Evolutionary conservation across 2,113 vertebrate species (phyloP).

Genomic region (Lepus europaeus): DNA sequence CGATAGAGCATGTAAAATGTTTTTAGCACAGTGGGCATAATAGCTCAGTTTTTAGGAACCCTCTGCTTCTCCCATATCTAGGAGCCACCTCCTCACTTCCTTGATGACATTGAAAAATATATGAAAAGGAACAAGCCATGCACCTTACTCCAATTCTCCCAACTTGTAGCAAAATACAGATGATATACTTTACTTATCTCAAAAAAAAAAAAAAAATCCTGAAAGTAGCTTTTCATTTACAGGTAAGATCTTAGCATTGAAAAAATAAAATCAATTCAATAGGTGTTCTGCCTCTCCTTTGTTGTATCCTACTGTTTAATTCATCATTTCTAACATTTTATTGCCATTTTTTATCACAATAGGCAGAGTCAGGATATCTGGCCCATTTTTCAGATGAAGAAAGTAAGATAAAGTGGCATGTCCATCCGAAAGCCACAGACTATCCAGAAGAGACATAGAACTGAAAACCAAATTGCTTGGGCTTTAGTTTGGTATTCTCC

Average conservation of each 20-base stretch:
- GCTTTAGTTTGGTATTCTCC: slow-evolving; percentile 12
- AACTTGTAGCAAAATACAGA: slow-evolving; percentile 24
- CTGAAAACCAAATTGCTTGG: neutral
- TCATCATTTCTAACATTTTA: slow-evolving; percentile 39
- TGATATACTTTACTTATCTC: neutral
- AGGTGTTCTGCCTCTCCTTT: neutral
- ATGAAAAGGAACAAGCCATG: neutral
- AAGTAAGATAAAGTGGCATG: neutral
- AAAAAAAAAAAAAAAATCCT: slow-evolving; percentile 24
- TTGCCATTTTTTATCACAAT: neutral
- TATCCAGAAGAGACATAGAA: neutral
- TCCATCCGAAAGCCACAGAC: neutral
- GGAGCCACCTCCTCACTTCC: neutral
- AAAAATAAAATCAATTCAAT: neutral
- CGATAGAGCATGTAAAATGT: neutral
- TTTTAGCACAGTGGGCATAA: neutral
- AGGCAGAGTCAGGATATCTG: slow-evolving; percentile 9
- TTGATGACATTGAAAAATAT: slow-evolving; percentile 48
- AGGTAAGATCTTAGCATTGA: slow-evolving; percentile 16
- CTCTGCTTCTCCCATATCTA: slow-evolving; percentile 17
- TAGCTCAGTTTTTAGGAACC: neutral
- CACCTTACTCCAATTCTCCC: neutral
- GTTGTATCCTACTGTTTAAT: slow-evolving; percentile 1
- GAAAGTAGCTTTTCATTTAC: slow-evolving; percentile 37
- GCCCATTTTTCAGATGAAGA: slow-evolving; percentile 36